phyloP scores from a whole-genome alignment of 2,113 vertebrate genomes.

The Lophochroa leadbeateri region DNA sequence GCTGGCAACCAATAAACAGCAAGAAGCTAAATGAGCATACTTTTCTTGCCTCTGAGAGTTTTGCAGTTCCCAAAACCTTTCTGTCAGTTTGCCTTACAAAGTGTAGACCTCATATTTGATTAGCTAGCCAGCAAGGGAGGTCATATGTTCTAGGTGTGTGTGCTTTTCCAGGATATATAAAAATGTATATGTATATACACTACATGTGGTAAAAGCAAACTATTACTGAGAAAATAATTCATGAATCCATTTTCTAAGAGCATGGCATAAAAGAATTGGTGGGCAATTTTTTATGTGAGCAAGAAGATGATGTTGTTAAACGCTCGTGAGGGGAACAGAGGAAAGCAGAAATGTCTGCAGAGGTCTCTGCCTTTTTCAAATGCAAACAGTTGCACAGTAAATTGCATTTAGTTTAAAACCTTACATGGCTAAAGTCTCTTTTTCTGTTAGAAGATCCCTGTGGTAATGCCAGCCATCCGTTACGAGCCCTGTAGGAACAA shows the following conservation, averaged over 20 bases:
- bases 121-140: background rate
- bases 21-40: background rate
- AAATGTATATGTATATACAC: background rate
- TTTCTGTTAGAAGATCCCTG: background rate
- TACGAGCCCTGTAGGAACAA: background rate
- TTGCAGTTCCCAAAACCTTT: background rate
- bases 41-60: background rate
- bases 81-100: background rate
- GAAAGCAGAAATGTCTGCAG: background rate
- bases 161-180: background rate
- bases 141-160: background rate
- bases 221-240: background rate
- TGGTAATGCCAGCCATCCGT: background rate
- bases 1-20: background rate
- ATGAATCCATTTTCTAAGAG: background rate
- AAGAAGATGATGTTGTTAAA: background rate
- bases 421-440: background rate
- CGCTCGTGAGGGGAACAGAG: background rate
- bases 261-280: background rate
- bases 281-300: background rate
- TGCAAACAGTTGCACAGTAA: background rate
- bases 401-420: background rate
- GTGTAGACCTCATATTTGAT: background rate
- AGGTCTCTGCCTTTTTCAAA: background rate
- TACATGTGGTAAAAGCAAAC: background rate